A percentile compares a stretch with the other conserved stretches of the same genome.
These are phyloP conservation scores for Rhamphomyia laevipes DNA, from an alignment of 2,888 invertebrate genomes.

Conservation along the genomic window DNA sequence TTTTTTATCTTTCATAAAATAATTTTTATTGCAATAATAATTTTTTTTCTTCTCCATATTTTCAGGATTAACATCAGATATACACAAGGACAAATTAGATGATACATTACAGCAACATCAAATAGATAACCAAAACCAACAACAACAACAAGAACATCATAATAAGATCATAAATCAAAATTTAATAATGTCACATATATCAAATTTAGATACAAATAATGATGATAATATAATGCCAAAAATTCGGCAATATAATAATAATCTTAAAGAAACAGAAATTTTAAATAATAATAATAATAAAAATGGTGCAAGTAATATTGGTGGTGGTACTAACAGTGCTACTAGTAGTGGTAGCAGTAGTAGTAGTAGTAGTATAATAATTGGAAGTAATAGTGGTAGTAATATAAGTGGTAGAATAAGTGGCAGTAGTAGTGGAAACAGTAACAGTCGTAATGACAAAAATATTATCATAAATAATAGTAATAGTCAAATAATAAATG, in stretches of 20 bases:
- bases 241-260: constrained; percentile 9
- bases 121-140: not conserved
- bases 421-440: not conserved
- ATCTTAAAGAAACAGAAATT: not conserved
- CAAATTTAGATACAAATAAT: constrained; percentile 8
- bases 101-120: constrained; percentile 22
- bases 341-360: not conserved
- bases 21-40: too few species aligned
- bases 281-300: constrained; percentile 1
- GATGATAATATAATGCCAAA: constrained; percentile 9
- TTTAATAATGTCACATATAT: constrained; percentile 13
- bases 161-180: constrained; percentile 8
- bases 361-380: constrained; percentile 4
- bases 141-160: not conserved
- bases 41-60: not conserved
- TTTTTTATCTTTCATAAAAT: too few species aligned
- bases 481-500: constrained; percentile 9
- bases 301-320: not conserved
- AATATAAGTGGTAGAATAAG: constrained; percentile 13
- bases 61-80: constrained; percentile 22
- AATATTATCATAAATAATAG: constrained; percentile 1
- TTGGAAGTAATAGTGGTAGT: constrained; percentile 6
- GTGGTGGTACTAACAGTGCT: not conserved
- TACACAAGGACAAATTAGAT: constrained; percentile 20
- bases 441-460: not conserved